Evolutionary conservation across 2,797 vertebrate species (phyloP), one percentile per base, ranked within the genome.

Genomic region (Brachymystax lenok): DNA sequence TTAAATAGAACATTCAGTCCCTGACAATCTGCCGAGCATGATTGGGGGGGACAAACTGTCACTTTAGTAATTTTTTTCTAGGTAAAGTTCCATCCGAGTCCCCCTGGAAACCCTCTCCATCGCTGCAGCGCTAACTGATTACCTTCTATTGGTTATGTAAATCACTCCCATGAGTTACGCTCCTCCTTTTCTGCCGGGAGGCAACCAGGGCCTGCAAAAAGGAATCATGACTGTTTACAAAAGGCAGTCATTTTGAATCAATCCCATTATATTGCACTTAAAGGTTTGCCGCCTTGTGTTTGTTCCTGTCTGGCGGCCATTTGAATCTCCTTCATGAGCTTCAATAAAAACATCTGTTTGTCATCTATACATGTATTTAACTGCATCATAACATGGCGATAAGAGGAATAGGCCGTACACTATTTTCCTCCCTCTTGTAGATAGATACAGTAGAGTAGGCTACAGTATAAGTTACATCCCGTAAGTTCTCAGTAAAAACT

Each of bases 101-200:
- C 74, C 68, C 83, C 84, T 86, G 84, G 83, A 88, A 85, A 75
- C 77, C 30, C 74, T 64, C 80, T 80, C 76, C 80, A 76, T 83
- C 73, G 74, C 82, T 72, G 30, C 75, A 77, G 74, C 80, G 77
- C 71, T 77, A 77, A 80, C 77, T 87, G 84, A 86, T 89, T 89
- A 78, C 83, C 82, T 86, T 82, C 84, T 74, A 80, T 81, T 77
- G 75, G 83, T 81, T 82, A 86, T 87, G 83, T 86, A 89, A 84
- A 85, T 86, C 79, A 83, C 79, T 84, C 83, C 83, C 82, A 81
- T 80, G 79, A 82, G 80, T 80, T 78, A 78, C 35, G 35, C 35
- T 35, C 35, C 35, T 35, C 35, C 35, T 80, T 86, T 80, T 87
- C 63, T 82, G 79, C 70, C 46, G 33, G 61, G 79, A 79, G 74